Evolutionary conservation across 2,888 invertebrate genomes (phyloP).

Genomic region (Minunthozetes semirufus): DNA sequence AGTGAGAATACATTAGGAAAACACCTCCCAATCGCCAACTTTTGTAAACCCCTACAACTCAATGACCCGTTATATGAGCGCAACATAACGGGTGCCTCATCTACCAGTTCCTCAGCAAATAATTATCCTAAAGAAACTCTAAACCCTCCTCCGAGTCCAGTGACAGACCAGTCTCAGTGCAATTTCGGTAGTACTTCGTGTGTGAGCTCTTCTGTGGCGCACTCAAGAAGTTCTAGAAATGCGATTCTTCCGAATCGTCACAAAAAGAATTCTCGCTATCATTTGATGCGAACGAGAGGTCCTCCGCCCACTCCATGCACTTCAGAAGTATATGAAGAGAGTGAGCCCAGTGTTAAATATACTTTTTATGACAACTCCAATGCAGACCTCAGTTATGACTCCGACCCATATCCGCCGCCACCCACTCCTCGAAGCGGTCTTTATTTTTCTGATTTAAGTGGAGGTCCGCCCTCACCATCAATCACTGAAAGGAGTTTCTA

Average conservation of each 20-base stretch:
- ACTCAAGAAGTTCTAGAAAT: constrained; percentile 47
- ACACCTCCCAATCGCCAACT: neutral
- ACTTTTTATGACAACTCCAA: constrained; percentile 41
- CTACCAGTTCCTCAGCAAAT: constrained; percentile 56
- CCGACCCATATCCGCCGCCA: constrained; percentile 66
- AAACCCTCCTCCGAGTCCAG: constrained; percentile 86
- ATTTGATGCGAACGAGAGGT: constrained; percentile 53
- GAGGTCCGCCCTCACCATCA: constrained; percentile 56
- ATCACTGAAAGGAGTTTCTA: constrained; percentile 62
- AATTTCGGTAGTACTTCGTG: constrained; percentile 41
- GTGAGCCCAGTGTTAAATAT: constrained; percentile 47
- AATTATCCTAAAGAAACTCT: constrained; percentile 63
- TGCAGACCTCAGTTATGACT: constrained; percentile 57
- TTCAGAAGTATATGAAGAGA: constrained; percentile 77
- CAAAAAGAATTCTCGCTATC: constrained; percentile 1
- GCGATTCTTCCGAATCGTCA: neutral
- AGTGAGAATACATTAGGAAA: neutral
- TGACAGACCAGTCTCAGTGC: constrained; percentile 52
- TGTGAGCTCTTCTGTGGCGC: constrained; percentile 61
- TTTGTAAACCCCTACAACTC: neutral
- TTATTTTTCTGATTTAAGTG: constrained; percentile 60
- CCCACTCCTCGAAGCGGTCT: constrained; percentile 61
- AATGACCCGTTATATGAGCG: constrained; percentile 51
- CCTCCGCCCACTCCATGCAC: constrained; percentile 92
- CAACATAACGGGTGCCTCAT: constrained; percentile 63